Evolutionary conservation across 2,113 vertebrate species (phyloP).

Genomic region (Antechinus stuartii): DNA sequence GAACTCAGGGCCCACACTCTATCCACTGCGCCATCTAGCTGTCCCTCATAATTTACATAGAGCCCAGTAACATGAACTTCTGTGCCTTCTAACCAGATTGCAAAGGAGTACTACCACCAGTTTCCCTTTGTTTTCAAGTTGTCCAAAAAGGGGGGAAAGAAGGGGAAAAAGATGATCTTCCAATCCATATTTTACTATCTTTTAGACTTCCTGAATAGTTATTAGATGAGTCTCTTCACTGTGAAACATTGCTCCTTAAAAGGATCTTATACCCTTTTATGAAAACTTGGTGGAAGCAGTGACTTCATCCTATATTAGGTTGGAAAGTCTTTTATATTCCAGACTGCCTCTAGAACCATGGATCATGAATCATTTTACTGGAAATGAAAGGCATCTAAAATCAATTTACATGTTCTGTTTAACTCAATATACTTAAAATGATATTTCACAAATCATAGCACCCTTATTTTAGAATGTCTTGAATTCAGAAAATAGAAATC

Average conservation of each 20-base stretch:
- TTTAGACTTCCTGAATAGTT: neutral
- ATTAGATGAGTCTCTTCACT: neutral
- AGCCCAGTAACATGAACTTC: conserved; percentile 9
- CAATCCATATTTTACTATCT: neutral
- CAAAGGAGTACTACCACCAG: conserved; percentile 8
- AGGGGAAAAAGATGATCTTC: neutral
- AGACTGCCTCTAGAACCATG: conserved; percentile 23
- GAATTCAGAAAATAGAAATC: conserved; percentile 1
- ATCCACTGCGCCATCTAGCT: no score
- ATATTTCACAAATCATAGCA: conserved; percentile 31
- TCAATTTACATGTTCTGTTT: conserved; percentile 32
- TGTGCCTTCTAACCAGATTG: conserved; percentile 11
- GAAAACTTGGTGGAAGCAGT: neutral
- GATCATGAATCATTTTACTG: conserved; percentile 50
- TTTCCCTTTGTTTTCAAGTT: neutral
- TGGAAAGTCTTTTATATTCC: conserved; percentile 27
- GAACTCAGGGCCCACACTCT: no score
- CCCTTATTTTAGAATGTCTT: conserved; percentile 56
- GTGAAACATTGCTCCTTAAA: neutral
- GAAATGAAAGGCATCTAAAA: conserved; percentile 44
- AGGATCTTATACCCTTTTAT: neutral
- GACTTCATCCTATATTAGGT: conserved; percentile 22
- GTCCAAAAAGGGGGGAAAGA: neutral
- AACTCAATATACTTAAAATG: neutral
- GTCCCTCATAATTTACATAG: neutral